These are phyloP conservation scores for Tetrapedia diversipes DNA, from an alignment of 2,888 invertebrate genomes.

Conservation along the genomic window DNA sequence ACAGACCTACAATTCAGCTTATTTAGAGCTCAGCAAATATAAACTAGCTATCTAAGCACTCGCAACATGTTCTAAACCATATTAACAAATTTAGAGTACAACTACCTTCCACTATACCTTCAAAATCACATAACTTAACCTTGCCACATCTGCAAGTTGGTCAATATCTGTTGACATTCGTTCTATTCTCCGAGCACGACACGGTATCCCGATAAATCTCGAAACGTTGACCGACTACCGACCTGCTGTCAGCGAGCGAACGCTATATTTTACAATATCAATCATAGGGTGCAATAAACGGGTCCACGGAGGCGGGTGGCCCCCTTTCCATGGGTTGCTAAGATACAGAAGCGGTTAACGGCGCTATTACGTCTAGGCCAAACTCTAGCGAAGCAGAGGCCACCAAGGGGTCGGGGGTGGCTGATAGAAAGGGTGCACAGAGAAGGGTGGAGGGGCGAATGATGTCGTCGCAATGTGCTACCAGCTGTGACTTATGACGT, in stretches of 20 bases:
- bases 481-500: constrained; percentile 81
- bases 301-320: constrained; percentile 53
- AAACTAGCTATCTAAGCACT: too few relatives aligned
- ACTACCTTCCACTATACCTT: not conserved
- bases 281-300: constrained; percentile 79
- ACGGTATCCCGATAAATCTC: constrained; percentile 10
- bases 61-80: too few relatives aligned
- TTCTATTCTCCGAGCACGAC: constrained; percentile 6
- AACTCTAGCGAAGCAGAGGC: constrained; percentile 51
- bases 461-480: constrained; percentile 80
- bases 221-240: constrained; percentile 15
- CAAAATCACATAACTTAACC: not conserved
- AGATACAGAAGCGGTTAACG: constrained; percentile 80
- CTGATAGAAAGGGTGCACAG: constrained; percentile 29
- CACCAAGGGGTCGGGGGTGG: constrained; percentile 29
- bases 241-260: not conserved
- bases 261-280: constrained; percentile 78
- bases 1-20: too few relatives aligned
- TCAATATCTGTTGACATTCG: constrained; percentile 29
- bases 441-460: constrained; percentile 57
- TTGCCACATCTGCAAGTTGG: constrained; percentile 43
- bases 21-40: too few relatives aligned
- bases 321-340: constrained; percentile 77
- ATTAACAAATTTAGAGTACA: too few relatives aligned
- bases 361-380: constrained; percentile 76